Evolutionary conservation across 2,797 vertebrate species (phyloP).

Genomic region (Cygnus olor): DNA sequence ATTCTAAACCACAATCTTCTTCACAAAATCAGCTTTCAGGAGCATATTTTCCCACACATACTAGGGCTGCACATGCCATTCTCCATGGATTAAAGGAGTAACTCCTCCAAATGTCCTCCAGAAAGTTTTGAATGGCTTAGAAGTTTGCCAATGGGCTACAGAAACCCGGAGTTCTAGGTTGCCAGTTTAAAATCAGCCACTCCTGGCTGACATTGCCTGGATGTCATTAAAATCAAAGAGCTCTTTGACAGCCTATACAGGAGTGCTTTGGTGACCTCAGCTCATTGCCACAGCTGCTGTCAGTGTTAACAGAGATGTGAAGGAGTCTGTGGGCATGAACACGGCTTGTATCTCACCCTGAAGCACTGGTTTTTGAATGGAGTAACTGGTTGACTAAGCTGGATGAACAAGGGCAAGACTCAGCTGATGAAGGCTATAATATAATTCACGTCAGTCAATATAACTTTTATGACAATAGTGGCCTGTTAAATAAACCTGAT

Average conservation of each 20-base stretch:
- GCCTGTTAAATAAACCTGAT: not conserved
- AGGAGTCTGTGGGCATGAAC: not conserved
- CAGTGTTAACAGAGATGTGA: not conserved
- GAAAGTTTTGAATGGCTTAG: not conserved
- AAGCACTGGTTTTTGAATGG: not conserved
- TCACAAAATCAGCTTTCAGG: conserved; percentile 11
- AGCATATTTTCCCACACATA: not conserved
- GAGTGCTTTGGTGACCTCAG: not conserved
- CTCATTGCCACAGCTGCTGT: not conserved
- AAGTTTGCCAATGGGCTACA: not conserved
- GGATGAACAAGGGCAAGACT: not conserved
- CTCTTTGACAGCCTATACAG: not conserved
- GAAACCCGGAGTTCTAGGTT: not conserved
- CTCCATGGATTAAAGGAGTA: conserved; percentile 1
- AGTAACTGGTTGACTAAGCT: not conserved
- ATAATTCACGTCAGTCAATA: not conserved
- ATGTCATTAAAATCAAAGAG: not conserved
- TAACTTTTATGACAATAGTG: not conserved
- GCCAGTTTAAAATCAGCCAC: not conserved
- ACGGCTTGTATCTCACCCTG: not conserved
- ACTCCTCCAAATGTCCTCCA: conserved; percentile 6
- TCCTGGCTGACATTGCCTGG: not conserved
- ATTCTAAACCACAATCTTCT: not conserved
- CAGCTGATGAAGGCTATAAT: not conserved
- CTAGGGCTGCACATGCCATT: not conserved